These are phyloP conservation scores for Crossocerus cetratus DNA, from an alignment of 2,888 invertebrate genomes.

Conservation along the genomic window DNA sequence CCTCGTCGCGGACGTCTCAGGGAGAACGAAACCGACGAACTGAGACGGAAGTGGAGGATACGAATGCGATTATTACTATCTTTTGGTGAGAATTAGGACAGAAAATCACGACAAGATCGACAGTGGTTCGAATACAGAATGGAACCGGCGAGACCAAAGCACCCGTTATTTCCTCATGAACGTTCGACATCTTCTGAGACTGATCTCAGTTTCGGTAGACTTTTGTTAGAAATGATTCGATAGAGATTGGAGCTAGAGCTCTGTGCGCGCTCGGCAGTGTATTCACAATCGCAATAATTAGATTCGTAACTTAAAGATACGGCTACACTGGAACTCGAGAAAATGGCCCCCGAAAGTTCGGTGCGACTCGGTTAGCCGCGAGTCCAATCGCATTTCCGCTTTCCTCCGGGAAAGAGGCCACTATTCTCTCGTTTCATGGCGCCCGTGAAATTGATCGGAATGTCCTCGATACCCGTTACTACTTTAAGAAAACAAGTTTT, in stretches of 20 bases:
- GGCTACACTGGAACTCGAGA: constrained; percentile 59
- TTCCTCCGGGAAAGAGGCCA: not conserved
- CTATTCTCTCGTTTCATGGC: not conserved
- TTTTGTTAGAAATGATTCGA: constrained; percentile 47
- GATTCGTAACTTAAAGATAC: constrained; percentile 70
- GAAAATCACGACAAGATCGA: no score
- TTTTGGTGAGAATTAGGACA: no score
- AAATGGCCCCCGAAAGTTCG: constrained; percentile 49
- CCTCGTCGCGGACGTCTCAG: not conserved
- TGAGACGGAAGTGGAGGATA: no score
- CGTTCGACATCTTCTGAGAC: constrained; percentile 9
- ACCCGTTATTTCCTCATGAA: constrained; percentile 9
- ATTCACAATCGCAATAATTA: constrained; percentile 75
- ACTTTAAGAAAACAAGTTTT: not conserved
- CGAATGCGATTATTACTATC: no score
- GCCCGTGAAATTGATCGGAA: not conserved
- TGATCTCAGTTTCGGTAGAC: constrained; percentile 37
- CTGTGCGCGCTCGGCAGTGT: constrained; percentile 76
- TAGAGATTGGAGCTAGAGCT: constrained; percentile 69
- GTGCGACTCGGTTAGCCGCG: constrained; percentile 3
- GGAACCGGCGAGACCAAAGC: no score
- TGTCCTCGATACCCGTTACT: not conserved
- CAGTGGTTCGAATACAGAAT: no score
- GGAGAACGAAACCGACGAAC: constrained; percentile 1
- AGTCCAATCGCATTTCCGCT: not conserved